These are phyloP conservation scores for Fulica atra DNA, from an alignment of 2,113 vertebrate genomes.

Conservation along the genomic window DNA sequence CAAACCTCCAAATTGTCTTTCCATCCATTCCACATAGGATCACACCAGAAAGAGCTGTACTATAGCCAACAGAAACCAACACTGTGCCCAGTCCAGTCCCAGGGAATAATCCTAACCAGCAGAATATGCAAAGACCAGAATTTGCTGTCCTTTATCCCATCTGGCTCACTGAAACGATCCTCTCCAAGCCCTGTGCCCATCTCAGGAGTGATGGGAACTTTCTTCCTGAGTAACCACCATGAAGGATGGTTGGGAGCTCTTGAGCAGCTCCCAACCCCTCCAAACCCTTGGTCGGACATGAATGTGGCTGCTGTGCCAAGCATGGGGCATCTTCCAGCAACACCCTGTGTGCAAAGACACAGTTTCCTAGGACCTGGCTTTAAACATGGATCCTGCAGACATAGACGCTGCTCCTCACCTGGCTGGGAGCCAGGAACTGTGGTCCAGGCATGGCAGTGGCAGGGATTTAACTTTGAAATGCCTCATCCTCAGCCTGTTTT, in stretches of 20 bases:
- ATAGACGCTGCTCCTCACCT: background rate
- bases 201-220: background rate
- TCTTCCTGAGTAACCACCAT: fast-evolving
- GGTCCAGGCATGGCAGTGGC: fast-evolving
- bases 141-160: background rate
- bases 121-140: background rate
- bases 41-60: background rate
- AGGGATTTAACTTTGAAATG: background rate
- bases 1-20: background rate
- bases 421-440: fast-evolving
- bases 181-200: fast-evolving
- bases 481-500: background rate
- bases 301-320: background rate
- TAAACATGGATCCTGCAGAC: background rate
- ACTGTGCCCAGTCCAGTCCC: background rate
- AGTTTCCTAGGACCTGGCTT: background rate
- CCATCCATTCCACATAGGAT: background rate
- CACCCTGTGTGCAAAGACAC: too few species aligned
- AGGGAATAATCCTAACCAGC: background rate
- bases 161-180: background rate
- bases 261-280: background rate
- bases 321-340: background rate
- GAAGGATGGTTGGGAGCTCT: background rate
- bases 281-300: background rate
- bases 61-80: background rate